Evolutionary conservation across 2,888 invertebrate genomes (phyloP).

Genomic region (Oscheius myriophilus): DNA sequence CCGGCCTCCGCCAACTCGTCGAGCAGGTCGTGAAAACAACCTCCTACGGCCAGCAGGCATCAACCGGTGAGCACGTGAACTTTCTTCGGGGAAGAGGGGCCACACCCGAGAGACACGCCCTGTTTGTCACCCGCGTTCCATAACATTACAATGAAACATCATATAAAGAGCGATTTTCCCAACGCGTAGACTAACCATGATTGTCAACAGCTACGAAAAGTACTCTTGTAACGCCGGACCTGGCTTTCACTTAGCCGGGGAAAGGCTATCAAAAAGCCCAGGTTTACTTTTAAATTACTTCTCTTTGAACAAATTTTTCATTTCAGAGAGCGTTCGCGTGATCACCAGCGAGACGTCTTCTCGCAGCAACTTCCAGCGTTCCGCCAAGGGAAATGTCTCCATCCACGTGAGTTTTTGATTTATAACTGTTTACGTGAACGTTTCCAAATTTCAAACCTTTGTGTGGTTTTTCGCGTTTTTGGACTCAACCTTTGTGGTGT

Average conservation of each 20-base stretch:
- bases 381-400: constrained; percentile 73
- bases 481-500: too few species aligned
- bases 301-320: not conserved
- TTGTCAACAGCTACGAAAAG: constrained; percentile 23
- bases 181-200: constrained; percentile 18
- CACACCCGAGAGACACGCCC: constrained; percentile 16
- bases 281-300: constrained; percentile 1
- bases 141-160: constrained; percentile 17
- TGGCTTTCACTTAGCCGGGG: constrained; percentile 16
- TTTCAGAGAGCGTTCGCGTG: constrained; percentile 53
- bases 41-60: constrained; percentile 54
- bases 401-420: constrained; percentile 60
- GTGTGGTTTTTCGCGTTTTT: too few species aligned
- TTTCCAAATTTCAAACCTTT: too few species aligned
- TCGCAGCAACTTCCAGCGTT: constrained; percentile 74
- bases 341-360: constrained; percentile 73
- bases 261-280: constrained; percentile 18
- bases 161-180: constrained; percentile 12
- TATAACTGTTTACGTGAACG: too few species aligned
- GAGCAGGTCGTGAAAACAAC: constrained; percentile 70
- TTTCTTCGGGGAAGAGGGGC: not conserved
- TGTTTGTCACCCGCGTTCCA: constrained; percentile 21
- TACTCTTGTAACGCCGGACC: constrained; percentile 23
- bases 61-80: constrained; percentile 16
- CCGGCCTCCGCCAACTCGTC: constrained; percentile 70